Evolutionary conservation across 2,888 invertebrate genomes (phyloP).

Genomic region (Salpingus planirostris): DNA sequence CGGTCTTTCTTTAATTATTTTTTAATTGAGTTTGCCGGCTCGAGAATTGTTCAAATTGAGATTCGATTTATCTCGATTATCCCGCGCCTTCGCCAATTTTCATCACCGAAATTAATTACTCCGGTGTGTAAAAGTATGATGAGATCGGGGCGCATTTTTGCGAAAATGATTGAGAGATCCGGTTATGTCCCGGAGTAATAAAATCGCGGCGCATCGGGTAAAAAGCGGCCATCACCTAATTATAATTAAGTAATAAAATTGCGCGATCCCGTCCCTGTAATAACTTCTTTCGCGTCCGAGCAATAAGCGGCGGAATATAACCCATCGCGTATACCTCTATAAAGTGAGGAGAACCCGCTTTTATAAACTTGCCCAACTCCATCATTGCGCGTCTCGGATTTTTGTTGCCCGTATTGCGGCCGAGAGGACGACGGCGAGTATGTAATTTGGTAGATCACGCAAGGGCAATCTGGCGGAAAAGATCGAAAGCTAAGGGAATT

Average conservation of each 20-base stretch:
- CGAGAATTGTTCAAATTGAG: too few species aligned
- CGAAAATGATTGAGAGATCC: background rate
- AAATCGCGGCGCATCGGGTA: too few species aligned
- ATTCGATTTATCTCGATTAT: too few species aligned
- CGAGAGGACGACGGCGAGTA: constrained; percentile 6
- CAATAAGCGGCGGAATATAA: too few species aligned
- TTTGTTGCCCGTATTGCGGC: constrained; percentile 2
- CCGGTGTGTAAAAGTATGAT: too few species aligned
- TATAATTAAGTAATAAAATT: constrained; percentile 4
- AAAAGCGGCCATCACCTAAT: constrained; percentile 4
- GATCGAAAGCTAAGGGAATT: constrained; percentile 7
- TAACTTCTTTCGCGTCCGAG: constrained; percentile 4
- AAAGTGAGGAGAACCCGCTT: constrained; percentile 1
- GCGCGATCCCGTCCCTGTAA: background rate
- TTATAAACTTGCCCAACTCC: too few species aligned
- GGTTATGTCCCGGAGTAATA: too few species aligned
- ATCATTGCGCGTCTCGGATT: background rate
- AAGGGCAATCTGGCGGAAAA: constrained; percentile 9
- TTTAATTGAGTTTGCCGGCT: too few species aligned
- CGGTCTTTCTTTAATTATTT: too few species aligned
- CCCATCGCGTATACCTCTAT: constrained; percentile 4
- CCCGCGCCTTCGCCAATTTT: too few species aligned
- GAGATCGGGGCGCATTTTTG: too few species aligned
- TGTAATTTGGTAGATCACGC: constrained; percentile 16
- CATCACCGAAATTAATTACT: too few species aligned